A percentile compares a stretch with the other conserved stretches of the same genome.
These are phyloP conservation scores for Astyanax mexicanus DNA, from an alignment of 2,797 vertebrate species.

Conservation along the genomic window DNA sequence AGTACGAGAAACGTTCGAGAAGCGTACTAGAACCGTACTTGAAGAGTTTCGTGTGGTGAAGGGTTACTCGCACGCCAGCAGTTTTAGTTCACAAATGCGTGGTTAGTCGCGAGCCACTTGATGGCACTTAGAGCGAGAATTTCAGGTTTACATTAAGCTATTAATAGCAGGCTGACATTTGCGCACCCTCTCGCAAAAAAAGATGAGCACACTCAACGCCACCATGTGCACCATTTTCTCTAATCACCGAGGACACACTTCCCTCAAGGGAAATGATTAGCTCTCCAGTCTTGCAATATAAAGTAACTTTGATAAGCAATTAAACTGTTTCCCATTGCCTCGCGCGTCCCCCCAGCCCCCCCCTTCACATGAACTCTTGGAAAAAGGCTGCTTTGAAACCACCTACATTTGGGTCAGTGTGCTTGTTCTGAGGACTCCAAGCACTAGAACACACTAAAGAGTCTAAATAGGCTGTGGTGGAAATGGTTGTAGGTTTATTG, in stretches of 20 bases:
- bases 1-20: too few relatives aligned
- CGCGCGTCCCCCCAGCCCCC: slow-evolving; percentile 67
- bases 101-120: slow-evolving; percentile 21
- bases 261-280: slow-evolving; percentile 80
- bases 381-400: slow-evolving; percentile 69
- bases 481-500: too few relatives aligned
- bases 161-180: slow-evolving; percentile 82
- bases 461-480: too few relatives aligned
- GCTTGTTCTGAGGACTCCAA: slow-evolving; percentile 31
- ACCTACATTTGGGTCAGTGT: slow-evolving; percentile 36
- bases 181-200: slow-evolving; percentile 64
- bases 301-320: slow-evolving; percentile 85
- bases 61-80: not conserved
- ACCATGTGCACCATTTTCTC: slow-evolving; percentile 70
- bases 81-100: not conserved
- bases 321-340: slow-evolving; percentile 79
- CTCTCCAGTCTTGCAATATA: slow-evolving; percentile 73
- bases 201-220: slow-evolving; percentile 61
- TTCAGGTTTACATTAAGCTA: slow-evolving; percentile 73
- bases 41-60: not conserved
- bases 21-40: not conserved
- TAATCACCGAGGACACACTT: slow-evolving; percentile 79
- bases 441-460: too few relatives aligned
- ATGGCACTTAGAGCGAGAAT: slow-evolving; percentile 62
- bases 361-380: slow-evolving; percentile 76